phyloP scores from a whole-genome alignment of 1,140 invertebrate genomes.

The Drosophila nebulosa region DNA sequence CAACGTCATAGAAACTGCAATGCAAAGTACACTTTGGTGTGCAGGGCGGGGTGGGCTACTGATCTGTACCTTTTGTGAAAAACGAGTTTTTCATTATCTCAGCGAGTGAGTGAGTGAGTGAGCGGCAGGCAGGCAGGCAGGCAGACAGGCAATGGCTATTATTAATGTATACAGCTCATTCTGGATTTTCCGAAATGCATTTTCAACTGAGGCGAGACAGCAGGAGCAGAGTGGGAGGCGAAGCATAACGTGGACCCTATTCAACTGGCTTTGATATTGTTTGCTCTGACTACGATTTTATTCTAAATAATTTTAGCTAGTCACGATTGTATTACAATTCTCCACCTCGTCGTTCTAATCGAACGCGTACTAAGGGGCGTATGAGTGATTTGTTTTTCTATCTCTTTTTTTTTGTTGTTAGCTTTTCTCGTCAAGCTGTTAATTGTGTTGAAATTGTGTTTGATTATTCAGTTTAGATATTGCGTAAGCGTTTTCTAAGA shows the following conservation, averaged over 20 bases:
- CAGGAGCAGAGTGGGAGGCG: neutral
- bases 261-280: conserved; percentile 13
- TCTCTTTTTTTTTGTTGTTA: conserved; percentile 19
- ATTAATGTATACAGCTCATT: conserved; percentile 74
- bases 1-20: conserved; percentile 48
- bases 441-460: conserved; percentile 55
- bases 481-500: conserved; percentile 42
- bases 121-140: neutral
- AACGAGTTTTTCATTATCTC: conserved; percentile 69
- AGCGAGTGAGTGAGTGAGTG: conserved; percentile 24
- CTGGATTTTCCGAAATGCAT: conserved; percentile 71
- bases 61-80: conserved; percentile 45
- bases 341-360: conserved; percentile 67
- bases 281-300: conserved; percentile 33
- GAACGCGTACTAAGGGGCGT: conserved; percentile 47
- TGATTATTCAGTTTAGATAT: conserved; percentile 38
- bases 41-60: conserved; percentile 15
- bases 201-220: conserved; percentile 14
- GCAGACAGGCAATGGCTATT: conserved; percentile 45
- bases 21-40: conserved; percentile 15
- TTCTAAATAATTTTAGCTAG: conserved; percentile 55
- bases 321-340: conserved; percentile 77
- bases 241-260: neutral
- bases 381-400: conserved; percentile 56
- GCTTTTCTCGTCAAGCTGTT: conserved; percentile 65